Percentiles rank a stretch among this genome's conserved stretches.
Evolutionary conservation across 2,113 vertebrate genomes (phyloP).

Genomic region (Caloenas nicobarica): DNA sequence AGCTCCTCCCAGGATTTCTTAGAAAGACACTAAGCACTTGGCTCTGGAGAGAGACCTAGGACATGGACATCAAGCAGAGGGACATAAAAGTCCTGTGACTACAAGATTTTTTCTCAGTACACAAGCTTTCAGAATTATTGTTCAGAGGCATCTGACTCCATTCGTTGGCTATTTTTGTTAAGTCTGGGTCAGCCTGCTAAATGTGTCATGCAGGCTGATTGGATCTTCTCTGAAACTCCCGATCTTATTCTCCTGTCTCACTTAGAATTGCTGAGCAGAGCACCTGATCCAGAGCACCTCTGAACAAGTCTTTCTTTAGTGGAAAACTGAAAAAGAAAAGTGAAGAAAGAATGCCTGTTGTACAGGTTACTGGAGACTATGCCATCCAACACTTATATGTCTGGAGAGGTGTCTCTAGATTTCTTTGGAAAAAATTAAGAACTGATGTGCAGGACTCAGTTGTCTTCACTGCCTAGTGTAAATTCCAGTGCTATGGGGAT

Average conservation of each 20-base stretch:
- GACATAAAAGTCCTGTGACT: background rate
- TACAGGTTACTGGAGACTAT: background rate
- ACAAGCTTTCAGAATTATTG: background rate
- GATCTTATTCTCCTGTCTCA: background rate
- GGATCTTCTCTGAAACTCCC: background rate
- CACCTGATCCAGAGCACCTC: background rate
- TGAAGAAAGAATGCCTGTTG: background rate
- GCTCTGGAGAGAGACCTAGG: background rate
- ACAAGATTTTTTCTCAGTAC: background rate
- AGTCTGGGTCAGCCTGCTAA: background rate
- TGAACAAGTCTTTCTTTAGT: background rate
- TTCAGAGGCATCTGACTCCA: background rate
- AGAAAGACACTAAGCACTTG: background rate
- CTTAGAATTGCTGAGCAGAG: background rate
- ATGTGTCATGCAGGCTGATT: background rate
- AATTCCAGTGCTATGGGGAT: background rate
- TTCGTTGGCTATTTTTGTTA: background rate
- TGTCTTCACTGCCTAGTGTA: background rate
- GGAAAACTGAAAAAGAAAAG: background rate
- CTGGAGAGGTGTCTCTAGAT: background rate
- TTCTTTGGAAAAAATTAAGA: background rate
- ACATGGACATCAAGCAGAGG: background rate
- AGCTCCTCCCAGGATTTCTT: background rate
- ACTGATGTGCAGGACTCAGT: fast-evolving
- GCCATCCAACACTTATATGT: background rate